phyloP scores from a whole-genome alignment of 2,888 invertebrate species.

The Seira ritae region DNA sequence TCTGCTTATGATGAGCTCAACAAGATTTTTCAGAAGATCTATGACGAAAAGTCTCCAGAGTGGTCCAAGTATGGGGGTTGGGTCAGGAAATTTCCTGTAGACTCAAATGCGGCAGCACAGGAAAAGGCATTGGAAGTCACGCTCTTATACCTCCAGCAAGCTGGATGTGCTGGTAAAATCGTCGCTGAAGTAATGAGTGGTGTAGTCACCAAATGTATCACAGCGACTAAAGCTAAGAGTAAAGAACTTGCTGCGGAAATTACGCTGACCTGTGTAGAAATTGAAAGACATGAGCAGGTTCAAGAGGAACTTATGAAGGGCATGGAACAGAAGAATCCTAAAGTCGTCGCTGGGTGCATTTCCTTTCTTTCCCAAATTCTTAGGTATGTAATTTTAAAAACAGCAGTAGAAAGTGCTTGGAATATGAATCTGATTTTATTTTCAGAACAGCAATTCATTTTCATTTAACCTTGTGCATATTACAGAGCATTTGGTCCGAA shows the following conservation, averaged over 20 bases:
- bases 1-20: conserved; percentile 96
- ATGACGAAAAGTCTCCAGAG: conserved; percentile 95
- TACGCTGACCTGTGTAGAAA: conserved; percentile 94
- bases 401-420: not conserved
- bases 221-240: conserved; percentile 92
- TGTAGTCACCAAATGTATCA: conserved; percentile 93
- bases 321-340: conserved; percentile 96
- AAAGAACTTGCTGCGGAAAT: conserved; percentile 93
- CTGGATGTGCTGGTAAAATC: conserved; percentile 88
- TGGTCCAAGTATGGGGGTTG: conserved; percentile 93
- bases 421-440: not conserved
- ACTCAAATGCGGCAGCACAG: conserved; percentile 96
- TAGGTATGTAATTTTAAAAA: conserved; percentile 77
- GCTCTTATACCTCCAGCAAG: conserved; percentile 93
- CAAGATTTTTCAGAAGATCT: conserved; percentile 90
- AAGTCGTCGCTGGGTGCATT: conserved; percentile 91
- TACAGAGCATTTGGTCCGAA: conserved; percentile 92
- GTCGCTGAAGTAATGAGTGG: conserved; percentile 92
- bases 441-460: not conserved
- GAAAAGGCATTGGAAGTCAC: conserved; percentile 97
- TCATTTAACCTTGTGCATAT: conserved; percentile 36
- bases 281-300: conserved; percentile 94
- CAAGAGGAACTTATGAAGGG: conserved; percentile 95
- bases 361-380: conserved; percentile 85
- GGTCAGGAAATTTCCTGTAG: conserved; percentile 95